Evolutionary conservation across 2,797 vertebrate genomes (phyloP).

Genomic region (Tadarida brasiliensis): DNA sequence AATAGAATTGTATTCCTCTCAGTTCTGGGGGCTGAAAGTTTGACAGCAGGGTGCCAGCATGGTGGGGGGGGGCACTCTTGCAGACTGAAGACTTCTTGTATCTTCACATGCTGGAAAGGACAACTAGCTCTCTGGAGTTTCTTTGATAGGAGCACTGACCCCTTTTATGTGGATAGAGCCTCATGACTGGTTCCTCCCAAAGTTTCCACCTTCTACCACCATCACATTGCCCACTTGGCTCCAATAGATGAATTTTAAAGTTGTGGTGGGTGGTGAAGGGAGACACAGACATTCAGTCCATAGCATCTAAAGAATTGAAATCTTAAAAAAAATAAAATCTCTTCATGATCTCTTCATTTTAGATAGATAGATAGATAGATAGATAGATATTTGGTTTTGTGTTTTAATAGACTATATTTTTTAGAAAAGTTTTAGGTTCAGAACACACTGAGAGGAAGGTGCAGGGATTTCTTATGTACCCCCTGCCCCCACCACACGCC

Average conservation of each 20-base stretch:
- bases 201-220: neutral
- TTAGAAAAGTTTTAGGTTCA: neutral
- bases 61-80: neutral
- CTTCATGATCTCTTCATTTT: neutral
- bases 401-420: neutral
- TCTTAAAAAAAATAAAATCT: neutral
- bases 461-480: neutral
- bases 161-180: neutral
- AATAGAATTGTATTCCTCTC: neutral
- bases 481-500: too few species aligned
- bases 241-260: neutral
- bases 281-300: neutral
- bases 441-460: neutral
- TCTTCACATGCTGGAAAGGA: neutral
- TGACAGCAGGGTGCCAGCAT: neutral
- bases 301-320: neutral
- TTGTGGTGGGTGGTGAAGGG: too few species aligned
- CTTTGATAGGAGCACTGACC: neutral
- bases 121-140: neutral
- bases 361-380: too few species aligned
- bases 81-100: neutral
- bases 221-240: neutral
- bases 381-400: neutral
- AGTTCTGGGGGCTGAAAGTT: neutral
- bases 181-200: neutral